Percentiles rank a stretch among this genome's conserved stretches.
These are phyloP conservation scores for Blastomussa wellsi DNA, from an alignment of 92 coral and sea anemone species.

Conservation along the genomic window DNA sequence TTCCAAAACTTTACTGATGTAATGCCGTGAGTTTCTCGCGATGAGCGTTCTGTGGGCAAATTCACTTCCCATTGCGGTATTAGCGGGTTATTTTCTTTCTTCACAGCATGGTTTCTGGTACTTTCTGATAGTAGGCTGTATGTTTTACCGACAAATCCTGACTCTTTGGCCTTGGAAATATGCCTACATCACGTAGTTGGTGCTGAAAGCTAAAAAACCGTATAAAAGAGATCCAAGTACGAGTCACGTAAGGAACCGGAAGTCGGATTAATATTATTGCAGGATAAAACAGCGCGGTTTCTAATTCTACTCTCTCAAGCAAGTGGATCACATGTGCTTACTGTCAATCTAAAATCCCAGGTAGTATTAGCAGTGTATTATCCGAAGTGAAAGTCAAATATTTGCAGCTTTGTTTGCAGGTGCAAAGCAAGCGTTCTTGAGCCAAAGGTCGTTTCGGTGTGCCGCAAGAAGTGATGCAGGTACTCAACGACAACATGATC, in stretches of 20 bases:
- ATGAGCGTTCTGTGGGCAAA: background rate
- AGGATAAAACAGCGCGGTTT: background rate
- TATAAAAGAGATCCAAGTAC: background rate
- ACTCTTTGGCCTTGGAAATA: background rate
- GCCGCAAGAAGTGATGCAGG: background rate
- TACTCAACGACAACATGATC: background rate
- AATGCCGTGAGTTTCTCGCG: background rate
- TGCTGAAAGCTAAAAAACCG: background rate
- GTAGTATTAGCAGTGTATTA: background rate
- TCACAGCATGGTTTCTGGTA: constrained; percentile 7
- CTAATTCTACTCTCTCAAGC: background rate
- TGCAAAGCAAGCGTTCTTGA: background rate
- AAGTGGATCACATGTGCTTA: background rate
- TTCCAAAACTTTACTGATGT: background rate
- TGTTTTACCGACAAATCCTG: background rate
- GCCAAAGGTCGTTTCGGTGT: background rate
- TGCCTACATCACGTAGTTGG: background rate
- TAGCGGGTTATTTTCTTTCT: no score
- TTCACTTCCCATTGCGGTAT: background rate
- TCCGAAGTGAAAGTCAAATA: background rate
- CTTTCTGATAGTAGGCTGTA: background rate
- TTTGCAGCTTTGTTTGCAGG: background rate
- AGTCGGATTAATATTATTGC: background rate
- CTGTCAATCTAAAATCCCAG: background rate
- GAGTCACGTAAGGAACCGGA: background rate